Conservation (phyloP, 2,113 vertebrate genomes). For the Pithys albifrons region DNA sequence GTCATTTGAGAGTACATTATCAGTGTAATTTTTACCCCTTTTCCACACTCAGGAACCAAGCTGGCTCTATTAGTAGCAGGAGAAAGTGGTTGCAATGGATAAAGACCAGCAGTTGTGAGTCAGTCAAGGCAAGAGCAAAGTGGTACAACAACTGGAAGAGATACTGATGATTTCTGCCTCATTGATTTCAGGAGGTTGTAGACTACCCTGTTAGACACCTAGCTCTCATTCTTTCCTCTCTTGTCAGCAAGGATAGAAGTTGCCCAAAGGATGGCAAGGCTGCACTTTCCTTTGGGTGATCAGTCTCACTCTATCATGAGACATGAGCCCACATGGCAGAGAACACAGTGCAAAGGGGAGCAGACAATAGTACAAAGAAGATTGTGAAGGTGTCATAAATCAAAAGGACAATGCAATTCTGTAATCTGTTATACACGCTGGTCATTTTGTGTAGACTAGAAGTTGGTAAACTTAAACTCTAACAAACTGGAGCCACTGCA, state of each 20-base stretch:
- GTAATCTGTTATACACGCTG: background rate
- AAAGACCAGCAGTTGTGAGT: background rate
- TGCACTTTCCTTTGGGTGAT: background rate
- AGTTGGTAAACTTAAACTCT: background rate
- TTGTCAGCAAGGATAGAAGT: background rate
- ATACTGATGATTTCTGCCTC: background rate
- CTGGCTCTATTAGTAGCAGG: background rate
- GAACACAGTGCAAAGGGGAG: background rate
- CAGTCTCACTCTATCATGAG: background rate
- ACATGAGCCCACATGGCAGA: background rate
- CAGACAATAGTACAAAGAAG: background rate
- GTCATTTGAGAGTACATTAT: background rate
- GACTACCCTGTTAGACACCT: background rate
- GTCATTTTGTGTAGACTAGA: background rate
- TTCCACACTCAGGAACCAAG: fast-evolving
- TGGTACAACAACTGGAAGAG: background rate
- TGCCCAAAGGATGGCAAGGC: background rate
- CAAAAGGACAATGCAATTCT: background rate
- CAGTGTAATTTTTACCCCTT: background rate
- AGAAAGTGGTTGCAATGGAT: background rate
- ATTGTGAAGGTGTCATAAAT: background rate
- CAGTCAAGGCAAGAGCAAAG: background rate
- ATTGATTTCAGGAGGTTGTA: background rate
- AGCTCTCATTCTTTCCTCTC: background rate
- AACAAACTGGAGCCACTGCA: background rate